These are phyloP conservation scores for Dusona sp. DNA, from an alignment of 2,888 invertebrate species.

Conservation along the genomic window DNA sequence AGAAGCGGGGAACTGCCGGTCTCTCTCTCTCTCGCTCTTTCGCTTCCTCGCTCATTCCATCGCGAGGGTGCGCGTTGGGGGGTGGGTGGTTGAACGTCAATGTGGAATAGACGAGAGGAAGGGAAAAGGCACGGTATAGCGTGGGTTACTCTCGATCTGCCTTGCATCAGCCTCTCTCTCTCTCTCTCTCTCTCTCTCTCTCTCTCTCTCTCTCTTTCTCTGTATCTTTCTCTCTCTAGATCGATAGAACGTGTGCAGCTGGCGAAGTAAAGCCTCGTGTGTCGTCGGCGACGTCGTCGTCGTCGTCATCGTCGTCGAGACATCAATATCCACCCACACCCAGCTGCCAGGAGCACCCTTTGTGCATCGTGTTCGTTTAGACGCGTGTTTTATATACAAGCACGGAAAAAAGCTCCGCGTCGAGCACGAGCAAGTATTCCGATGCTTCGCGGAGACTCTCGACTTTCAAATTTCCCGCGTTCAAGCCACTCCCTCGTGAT, in stretches of 20 bases:
- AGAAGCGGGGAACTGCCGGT: conserved; percentile 40
- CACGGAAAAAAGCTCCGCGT: conserved; percentile 8
- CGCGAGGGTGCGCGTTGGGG: conserved; percentile 66
- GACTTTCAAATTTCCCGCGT: neutral
- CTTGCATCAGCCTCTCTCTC: conserved; percentile 24
- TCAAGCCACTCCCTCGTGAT: neutral
- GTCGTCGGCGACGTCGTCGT: conserved; percentile 60
- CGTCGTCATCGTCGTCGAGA: conserved; percentile 72
- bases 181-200: conserved; percentile 52
- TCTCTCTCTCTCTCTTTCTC: conserved; percentile 63
- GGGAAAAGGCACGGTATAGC: conserved; percentile 75
- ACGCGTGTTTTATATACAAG: conserved; percentile 3
- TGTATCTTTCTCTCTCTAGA: conserved; percentile 71
- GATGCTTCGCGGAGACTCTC: neutral
- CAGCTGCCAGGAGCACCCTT: conserved; percentile 66
- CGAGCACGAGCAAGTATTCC: neutral
- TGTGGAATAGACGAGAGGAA: conserved; percentile 55
- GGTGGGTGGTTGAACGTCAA: conserved; percentile 51
- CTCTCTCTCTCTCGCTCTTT: conserved; percentile 52
- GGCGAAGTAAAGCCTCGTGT: conserved; percentile 76
- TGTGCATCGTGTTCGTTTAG: conserved; percentile 67
- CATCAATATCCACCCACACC: conserved; percentile 81
- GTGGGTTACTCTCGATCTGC: conserved; percentile 73
- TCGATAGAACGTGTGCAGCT: conserved; percentile 83
- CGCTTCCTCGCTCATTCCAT: conserved; percentile 17